A percentile compares a stretch with the other conserved stretches of the same genome.
Evolutionary conservation across 2,888 invertebrate genomes (phyloP).

Genomic region (Crocallis elinguaria): DNA sequence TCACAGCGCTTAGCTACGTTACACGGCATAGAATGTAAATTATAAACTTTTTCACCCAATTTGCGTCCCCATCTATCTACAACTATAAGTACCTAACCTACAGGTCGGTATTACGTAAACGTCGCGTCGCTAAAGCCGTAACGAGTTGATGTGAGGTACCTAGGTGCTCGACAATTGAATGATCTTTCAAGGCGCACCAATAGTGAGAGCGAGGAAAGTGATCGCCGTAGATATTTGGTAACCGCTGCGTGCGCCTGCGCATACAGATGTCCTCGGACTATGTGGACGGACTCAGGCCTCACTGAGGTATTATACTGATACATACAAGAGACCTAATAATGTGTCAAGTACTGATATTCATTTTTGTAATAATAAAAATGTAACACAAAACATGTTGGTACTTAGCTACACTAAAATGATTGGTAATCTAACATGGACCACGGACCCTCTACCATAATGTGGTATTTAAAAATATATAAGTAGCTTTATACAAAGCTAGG

Average conservation of each 20-base stretch:
- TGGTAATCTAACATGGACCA: too few species aligned
- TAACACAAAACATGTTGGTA: too few species aligned
- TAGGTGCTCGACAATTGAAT: conserved; percentile 14
- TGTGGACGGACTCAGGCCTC: conserved; percentile 46
- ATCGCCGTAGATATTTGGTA: conserved; percentile 73
- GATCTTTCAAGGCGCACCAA: conserved; percentile 33
- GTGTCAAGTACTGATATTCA: too few species aligned
- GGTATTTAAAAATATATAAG: too few species aligned
- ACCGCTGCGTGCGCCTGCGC: conserved; percentile 46
- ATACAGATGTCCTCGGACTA: conserved; percentile 52
- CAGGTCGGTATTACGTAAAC: conserved; percentile 26
- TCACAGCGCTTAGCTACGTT: conserved; percentile 20
- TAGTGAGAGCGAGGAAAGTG: conserved; percentile 79
- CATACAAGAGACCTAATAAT: too few species aligned
- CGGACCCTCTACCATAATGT: too few species aligned
- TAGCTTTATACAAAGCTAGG: too few species aligned
- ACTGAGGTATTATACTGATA: too few species aligned
- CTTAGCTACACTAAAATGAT: too few species aligned
- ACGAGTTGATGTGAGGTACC: not conserved
- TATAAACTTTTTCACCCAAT: conserved; percentile 10
- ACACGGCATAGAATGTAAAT: conserved; percentile 11
- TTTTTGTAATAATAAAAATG: too few species aligned
- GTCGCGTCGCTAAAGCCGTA: not conserved
- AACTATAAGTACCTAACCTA: not conserved
- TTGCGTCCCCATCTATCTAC: too few species aligned